Conservation (phyloP, 2,888 invertebrate species). For the Aphodius sticticus region DNA sequence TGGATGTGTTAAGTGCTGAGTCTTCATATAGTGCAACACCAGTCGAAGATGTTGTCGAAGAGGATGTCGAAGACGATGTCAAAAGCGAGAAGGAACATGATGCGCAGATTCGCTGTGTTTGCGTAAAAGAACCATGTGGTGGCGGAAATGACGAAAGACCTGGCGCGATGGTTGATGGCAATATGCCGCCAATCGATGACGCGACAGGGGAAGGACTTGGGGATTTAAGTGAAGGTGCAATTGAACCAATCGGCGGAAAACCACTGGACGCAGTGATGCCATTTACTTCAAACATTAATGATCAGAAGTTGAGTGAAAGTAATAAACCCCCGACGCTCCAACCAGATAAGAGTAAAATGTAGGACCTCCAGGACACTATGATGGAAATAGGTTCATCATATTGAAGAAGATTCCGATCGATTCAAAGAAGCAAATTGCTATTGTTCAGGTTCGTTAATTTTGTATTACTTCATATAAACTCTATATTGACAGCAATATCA, state of each 20-base stretch:
- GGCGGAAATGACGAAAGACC: neutral
- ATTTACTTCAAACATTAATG: too few relatives aligned
- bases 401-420: conserved; percentile 49
- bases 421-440: conserved; percentile 43
- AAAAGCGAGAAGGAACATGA: neutral
- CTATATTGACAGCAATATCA: too few relatives aligned
- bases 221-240: neutral
- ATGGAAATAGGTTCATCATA: conserved; percentile 47
- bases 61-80: neutral
- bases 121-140: neutral
- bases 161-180: neutral
- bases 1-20: neutral
- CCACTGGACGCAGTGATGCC: neutral
- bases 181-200: neutral
- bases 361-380: neutral
- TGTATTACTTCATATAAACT: too few relatives aligned
- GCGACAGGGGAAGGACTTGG: neutral
- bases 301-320: too few relatives aligned
- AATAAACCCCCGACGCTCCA: too few relatives aligned
- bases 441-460: conserved; percentile 46
- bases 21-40: neutral
- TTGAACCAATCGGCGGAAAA: neutral
- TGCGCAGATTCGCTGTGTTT: neutral
- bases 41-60: neutral
- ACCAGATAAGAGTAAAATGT: neutral